phyloP scores from a whole-genome alignment of 2,113 vertebrate species.

The Orientallactaga bullata region DNA sequence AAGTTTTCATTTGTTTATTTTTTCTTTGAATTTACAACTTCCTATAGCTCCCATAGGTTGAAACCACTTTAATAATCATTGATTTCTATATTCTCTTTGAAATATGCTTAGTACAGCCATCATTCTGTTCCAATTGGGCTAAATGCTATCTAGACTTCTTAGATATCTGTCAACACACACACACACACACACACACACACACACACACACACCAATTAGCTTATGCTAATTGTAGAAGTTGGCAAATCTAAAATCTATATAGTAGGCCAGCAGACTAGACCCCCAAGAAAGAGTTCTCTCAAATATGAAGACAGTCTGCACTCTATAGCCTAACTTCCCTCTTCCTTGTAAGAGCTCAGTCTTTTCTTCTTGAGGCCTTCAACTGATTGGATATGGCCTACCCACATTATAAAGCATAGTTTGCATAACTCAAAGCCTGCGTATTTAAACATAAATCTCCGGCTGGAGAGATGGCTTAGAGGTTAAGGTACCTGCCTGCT shows the following conservation, averaged over 20 bases:
- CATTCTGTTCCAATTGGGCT: not conserved
- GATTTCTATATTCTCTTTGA: constrained; percentile 3
- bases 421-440: not conserved
- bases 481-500: too few relatives aligned
- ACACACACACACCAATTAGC: too few relatives aligned
- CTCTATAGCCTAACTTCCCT: not conserved
- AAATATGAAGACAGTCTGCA: not conserved
- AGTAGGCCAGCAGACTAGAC: not conserved
- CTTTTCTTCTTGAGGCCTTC: not conserved
- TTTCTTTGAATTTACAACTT: constrained; percentile 35
- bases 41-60: not conserved
- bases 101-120: not conserved
- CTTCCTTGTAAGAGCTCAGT: not conserved
- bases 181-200: not conserved
- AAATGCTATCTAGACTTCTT: not conserved
- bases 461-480: too few relatives aligned
- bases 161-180: not conserved
- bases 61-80: not conserved
- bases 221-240: not conserved
- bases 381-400: not conserved
- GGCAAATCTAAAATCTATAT: not conserved
- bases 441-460: constrained; percentile 11
- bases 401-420: not conserved
- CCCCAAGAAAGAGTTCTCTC: not conserved
- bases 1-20: constrained; percentile 13